Evolutionary conservation across 1,140 invertebrate genomes (phyloP).

Genomic region (Pteromalus puparum): DNA sequence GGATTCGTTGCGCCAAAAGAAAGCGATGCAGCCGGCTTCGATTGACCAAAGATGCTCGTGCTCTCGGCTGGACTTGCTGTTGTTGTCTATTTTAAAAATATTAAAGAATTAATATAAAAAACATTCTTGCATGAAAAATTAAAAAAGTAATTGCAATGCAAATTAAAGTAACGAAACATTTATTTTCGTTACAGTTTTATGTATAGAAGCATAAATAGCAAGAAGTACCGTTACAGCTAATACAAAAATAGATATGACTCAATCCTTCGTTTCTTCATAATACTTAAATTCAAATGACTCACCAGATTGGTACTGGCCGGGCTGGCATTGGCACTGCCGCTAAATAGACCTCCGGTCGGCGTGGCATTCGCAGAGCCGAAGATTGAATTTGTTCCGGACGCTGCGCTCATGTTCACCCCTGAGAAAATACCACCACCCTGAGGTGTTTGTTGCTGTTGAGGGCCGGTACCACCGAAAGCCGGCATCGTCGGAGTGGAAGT

Average conservation of each 20-base stretch:
- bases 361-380: constrained; percentile 48
- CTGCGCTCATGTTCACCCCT: not conserved
- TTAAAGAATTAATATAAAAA: not conserved
- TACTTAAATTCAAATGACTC: constrained; percentile 2
- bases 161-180: not conserved
- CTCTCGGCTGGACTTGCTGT: not conserved
- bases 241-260: not conserved
- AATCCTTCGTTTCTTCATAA: not conserved
- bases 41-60: constrained; percentile 21
- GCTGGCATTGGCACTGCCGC: not conserved
- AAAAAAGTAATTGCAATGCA: not conserved
- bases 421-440: constrained; percentile 29
- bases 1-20: constrained; percentile 41
- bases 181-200: too few relatives aligned
- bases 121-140: not conserved
- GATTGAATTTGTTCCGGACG: constrained; percentile 11
- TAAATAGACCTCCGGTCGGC: constrained; percentile 12
- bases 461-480: constrained; percentile 11
- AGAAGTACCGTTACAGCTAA: not conserved
- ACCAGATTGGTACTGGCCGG: constrained; percentile 27
- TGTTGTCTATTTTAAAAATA: not conserved
- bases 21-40: not conserved
- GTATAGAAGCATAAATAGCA: too few relatives aligned
- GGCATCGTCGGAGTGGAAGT: not conserved
- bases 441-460: not conserved